Evolutionary conservation across 2,888 invertebrate genomes (phyloP).

Genomic region (Eupeodes luniger): DNA sequence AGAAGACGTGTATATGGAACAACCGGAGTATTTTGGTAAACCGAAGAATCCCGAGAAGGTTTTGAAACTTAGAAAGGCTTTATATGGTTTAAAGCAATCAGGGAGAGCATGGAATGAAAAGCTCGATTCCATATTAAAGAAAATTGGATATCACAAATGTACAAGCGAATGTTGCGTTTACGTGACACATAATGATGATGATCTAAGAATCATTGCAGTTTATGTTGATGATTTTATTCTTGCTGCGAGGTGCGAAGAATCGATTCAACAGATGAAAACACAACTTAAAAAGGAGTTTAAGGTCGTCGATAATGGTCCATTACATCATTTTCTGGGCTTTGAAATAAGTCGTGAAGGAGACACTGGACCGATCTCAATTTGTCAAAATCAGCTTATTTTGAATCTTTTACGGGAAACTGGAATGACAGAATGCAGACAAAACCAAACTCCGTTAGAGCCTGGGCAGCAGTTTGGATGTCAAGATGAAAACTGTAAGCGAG

Average conservation of each 20-base stretch:
- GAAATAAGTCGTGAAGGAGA: too few species aligned
- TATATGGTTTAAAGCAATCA: slow-evolving; percentile 77
- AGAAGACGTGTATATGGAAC: slow-evolving; percentile 73
- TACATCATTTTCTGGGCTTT: too few species aligned
- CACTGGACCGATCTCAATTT: background rate
- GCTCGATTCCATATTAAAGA: slow-evolving; percentile 41
- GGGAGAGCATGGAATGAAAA: background rate
- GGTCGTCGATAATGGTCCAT: too few species aligned
- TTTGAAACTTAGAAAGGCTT: slow-evolving; percentile 70
- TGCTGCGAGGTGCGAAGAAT: background rate
- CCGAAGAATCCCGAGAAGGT: slow-evolving; percentile 55
- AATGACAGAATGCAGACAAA: background rate
- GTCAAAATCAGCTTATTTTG: slow-evolving; percentile 22
- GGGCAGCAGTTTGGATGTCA: background rate
- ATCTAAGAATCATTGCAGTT: slow-evolving; percentile 52
- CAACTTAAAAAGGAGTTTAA: too few species aligned
- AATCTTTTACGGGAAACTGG: slow-evolving; percentile 8
- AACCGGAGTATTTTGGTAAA: slow-evolving; percentile 65
- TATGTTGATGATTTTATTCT: slow-evolving; percentile 47
- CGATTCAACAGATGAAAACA: slow-evolving; percentile 17
- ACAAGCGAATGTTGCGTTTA: background rate
- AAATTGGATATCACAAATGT: background rate
- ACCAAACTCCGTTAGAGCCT: too few species aligned
- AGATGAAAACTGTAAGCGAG: slow-evolving; percentile 16
- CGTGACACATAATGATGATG: background rate